Evolutionary conservation across 2,113 vertebrate genomes (phyloP).

Genomic region (Hydrochoerus hydrochaeris): DNA sequence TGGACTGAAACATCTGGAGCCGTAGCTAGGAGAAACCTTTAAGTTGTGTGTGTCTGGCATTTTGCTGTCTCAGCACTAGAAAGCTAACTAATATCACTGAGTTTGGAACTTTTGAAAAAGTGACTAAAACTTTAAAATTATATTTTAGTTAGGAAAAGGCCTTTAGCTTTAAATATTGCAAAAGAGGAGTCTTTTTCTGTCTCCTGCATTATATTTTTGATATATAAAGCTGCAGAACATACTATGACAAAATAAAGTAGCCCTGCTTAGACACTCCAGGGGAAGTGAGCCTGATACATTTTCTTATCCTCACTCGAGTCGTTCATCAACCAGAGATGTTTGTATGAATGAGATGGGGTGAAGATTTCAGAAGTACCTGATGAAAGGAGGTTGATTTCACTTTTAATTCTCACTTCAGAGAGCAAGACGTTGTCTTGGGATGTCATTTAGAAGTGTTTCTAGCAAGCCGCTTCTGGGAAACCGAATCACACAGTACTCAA

Average conservation of each 20-base stretch:
- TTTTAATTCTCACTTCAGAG: neutral
- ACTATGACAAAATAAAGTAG: neutral
- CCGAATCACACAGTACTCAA: neutral
- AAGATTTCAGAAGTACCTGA: neutral
- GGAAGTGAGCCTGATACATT: neutral
- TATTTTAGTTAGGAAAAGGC: neutral
- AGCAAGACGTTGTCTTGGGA: neutral
- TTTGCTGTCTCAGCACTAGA: no score
- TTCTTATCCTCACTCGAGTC: neutral
- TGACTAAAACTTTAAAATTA: neutral
- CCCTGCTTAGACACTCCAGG: neutral
- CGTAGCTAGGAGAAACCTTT: neutral
- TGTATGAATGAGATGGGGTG: neutral
- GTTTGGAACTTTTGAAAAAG: neutral
- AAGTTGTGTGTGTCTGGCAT: neutral
- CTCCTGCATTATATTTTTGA: neutral
- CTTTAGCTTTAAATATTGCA: neutral
- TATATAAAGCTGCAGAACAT: neutral
- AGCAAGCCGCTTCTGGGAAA: neutral
- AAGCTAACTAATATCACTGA: neutral
- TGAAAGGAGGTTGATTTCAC: neutral
- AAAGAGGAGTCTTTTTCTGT: neutral
- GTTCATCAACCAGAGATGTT: neutral
- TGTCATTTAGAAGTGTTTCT: neutral
- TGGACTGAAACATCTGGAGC: neutral